phyloP scores from a whole-genome alignment of 2,113 vertebrate genomes.

The Oostethus manadensis region DNA sequence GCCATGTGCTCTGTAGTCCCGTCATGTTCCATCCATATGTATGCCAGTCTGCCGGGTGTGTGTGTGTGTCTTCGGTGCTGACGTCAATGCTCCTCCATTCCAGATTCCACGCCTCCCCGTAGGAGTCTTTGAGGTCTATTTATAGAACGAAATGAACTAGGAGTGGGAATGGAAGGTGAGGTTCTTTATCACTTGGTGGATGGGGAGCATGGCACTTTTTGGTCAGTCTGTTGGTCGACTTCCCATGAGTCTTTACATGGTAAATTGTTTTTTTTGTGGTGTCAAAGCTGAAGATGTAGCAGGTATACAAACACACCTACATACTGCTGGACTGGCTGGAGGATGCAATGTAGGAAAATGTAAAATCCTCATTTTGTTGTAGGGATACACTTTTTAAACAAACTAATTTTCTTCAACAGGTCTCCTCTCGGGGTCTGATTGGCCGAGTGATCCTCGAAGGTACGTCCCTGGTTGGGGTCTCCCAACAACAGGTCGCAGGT shows the following conservation, averaged over 20 bases:
- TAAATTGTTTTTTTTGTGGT: background rate
- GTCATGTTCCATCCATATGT: constrained; percentile 11
- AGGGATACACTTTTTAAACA: too few relatives aligned
- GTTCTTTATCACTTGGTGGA: constrained; percentile 10
- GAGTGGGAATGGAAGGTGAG: constrained; percentile 39
- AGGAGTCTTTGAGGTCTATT: constrained; percentile 52
- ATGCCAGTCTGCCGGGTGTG: constrained; percentile 5
- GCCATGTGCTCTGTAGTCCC: constrained; percentile 1
- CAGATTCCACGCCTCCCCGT: constrained; percentile 52
- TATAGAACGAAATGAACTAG: constrained; percentile 37
- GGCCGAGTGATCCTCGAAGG: too few relatives aligned
- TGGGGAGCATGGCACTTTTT: background rate
- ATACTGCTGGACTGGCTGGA: too few relatives aligned
- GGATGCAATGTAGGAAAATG: too few relatives aligned
- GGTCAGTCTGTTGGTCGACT: background rate
- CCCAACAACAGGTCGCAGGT: too few relatives aligned
- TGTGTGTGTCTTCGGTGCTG: constrained; percentile 35
- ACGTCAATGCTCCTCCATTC: constrained; percentile 62
- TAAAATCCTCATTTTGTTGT: too few relatives aligned
- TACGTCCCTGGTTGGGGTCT: too few relatives aligned
- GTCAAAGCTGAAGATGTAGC: background rate
- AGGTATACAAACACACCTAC: background rate
- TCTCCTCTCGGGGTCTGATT: too few relatives aligned
- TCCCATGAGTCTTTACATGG: too few relatives aligned
- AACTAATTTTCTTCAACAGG: too few relatives aligned